Percentiles rank a stretch among this genome's conserved stretches.
phyloP scores from a whole-genome alignment of 2,113 vertebrate species.

The Sorex araneus region DNA sequence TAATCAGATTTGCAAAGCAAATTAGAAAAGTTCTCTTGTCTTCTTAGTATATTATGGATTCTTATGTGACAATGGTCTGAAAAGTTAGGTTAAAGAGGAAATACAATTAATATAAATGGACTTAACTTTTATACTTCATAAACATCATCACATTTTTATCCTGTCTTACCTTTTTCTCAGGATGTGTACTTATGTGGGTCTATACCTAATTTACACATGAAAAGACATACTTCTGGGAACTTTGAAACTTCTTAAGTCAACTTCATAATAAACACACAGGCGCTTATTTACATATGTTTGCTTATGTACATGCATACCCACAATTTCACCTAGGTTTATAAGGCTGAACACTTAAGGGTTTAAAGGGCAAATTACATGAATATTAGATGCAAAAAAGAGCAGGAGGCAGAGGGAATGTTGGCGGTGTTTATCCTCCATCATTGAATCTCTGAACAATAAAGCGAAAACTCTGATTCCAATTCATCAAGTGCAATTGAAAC shows the following conservation, averaged over 20 bases:
- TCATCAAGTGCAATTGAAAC: not conserved
- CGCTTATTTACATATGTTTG: not conserved
- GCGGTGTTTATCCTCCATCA: not conserved
- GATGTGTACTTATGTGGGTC: not conserved
- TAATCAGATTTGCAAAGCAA: not conserved
- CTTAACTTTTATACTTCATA: not conserved
- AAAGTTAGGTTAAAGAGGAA: not conserved
- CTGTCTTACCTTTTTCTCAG: not conserved
- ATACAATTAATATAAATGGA: not conserved
- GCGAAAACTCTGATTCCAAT: conserved; percentile 34
- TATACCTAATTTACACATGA: not conserved
- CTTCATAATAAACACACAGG: not conserved
- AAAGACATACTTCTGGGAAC: not conserved
- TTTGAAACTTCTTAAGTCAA: not conserved
- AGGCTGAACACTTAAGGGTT: not conserved
- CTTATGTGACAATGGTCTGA: not conserved
- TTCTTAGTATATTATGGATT: not conserved
- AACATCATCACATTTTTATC: not conserved
- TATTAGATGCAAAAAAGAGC: not conserved
- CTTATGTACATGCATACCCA: not conserved
- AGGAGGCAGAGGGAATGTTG: not conserved
- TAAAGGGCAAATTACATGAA: not conserved
- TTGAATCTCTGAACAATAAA: not conserved
- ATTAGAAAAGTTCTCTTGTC: not conserved
- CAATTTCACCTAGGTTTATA: not conserved